Percentiles rank a stretch among this genome's conserved stretches.
Conservation (phyloP, 2,113 vertebrate genomes). For the Sceloporus tristichus region DNA sequence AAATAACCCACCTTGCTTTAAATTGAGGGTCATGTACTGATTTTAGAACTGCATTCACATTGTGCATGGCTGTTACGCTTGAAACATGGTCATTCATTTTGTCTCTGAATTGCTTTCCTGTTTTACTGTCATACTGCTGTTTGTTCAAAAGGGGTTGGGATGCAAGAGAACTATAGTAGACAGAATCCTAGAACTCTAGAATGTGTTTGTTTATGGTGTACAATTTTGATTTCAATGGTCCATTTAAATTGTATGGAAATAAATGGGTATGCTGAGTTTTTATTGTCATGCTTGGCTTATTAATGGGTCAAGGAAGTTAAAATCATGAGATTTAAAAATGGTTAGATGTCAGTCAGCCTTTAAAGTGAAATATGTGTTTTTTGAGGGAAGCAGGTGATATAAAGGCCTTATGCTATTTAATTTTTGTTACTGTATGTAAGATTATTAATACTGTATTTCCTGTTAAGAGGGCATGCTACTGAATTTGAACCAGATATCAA, state of each 20-base stretch:
- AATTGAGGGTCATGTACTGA: constrained; percentile 11
- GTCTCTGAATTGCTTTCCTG: constrained; percentile 49
- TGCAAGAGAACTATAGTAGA: background rate
- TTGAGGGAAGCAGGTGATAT: background rate
- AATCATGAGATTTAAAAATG: background rate
- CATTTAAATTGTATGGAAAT: background rate
- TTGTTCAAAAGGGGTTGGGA: background rate
- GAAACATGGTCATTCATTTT: constrained; percentile 1
- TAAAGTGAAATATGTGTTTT: background rate
- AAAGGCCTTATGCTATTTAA: background rate
- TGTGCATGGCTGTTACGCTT: background rate
- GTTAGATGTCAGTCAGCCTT: background rate
- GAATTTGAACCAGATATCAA: background rate
- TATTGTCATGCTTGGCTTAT: background rate
- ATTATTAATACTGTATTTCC: background rate
- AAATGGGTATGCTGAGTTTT: background rate
- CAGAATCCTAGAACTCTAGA: background rate
- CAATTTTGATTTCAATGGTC: background rate
- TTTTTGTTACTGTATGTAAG: background rate
- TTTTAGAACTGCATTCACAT: constrained; percentile 26
- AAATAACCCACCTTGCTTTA: background rate
- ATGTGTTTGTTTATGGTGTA: background rate
- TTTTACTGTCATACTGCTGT: background rate
- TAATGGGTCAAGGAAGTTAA: background rate
- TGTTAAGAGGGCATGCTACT: background rate